Base-by-base conservation (phyloP, 64 coral and sea anemone species). In the Cladopsammia gracilis region DNA sequence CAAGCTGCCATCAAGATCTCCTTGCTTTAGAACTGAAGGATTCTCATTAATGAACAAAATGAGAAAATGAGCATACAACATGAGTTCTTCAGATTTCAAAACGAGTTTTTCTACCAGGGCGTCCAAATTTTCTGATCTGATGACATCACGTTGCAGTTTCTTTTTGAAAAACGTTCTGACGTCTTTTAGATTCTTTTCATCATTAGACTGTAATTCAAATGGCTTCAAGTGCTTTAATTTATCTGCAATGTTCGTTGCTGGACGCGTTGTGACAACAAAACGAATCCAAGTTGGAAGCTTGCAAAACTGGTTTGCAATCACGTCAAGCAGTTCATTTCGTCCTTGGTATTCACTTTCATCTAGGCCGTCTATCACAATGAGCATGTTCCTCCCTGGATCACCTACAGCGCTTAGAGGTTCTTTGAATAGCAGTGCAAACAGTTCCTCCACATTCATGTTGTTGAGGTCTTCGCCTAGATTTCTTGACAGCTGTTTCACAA, bases 401-500 rank as follows among this genome's bases (percentile, higher is more conserved):
- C 7, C 66, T 70, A 70, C 47, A 18, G 79, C 14, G 8, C 53
- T 79, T 7, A 23, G 24, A n/a, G 93, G 93, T 22, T 77, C 71
- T 74, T 90, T 74, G 11, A 95, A 76, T 4, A 95, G 70, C 47
- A 90, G 1, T 24, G 87, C 90, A 68, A 90, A 74, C 68, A 90
- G 71, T 70, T 90, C 80, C 66, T 95, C 75, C 62, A 78, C 89
- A 62, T 66, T 81, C 53, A 61, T 46, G 26, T 88, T 79, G 47
- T 34, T 65, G 7, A 64, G 24, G 26, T 88, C 85, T 11, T 62
- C 72, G 8, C 85, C 76, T 15, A 69, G 46, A 74, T 78, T 61
- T 50, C 59, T 94, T 65, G 75, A 10, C 48, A 94, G 77, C 87
- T 89, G 87, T 62, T 65, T 15, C 13, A 25, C 62, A 70, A 86